These are phyloP conservation scores for Pseudopleuronectes americanus DNA, from an alignment of 2,797 vertebrate species.

Conservation along the genomic window DNA sequence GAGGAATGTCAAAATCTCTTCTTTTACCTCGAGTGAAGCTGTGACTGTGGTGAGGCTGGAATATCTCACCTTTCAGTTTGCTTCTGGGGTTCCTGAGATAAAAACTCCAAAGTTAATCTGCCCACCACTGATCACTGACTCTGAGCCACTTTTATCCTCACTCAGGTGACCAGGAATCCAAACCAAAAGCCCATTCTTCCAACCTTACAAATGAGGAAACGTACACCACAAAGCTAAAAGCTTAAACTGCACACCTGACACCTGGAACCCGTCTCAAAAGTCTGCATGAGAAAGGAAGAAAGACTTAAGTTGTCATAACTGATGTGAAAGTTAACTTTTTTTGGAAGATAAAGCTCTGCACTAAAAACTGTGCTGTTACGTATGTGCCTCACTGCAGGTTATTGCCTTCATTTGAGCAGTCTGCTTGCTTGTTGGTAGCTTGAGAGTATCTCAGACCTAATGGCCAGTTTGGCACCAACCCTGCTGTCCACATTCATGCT, in stretches of 20 bases:
- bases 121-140: conserved; percentile 65
- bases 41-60: conserved; percentile 38
- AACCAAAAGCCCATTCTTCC: conserved; percentile 53
- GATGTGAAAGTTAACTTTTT: conserved; percentile 30
- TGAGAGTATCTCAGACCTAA: conserved; percentile 28
- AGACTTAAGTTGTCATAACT: conserved; percentile 8
- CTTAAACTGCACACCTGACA: conserved; percentile 64
- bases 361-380: background rate
- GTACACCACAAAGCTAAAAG: conserved; percentile 58
- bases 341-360: conserved; percentile 9
- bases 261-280: conserved; percentile 36
- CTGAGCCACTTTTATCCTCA: conserved; percentile 70
- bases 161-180: conserved; percentile 63
- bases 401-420: conserved; percentile 33
- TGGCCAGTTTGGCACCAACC: conserved; percentile 51
- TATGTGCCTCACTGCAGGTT: conserved; percentile 2
- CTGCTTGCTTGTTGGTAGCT: conserved; percentile 22
- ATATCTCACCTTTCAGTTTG: conserved; percentile 48
- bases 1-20: conserved; percentile 45
- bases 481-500: conserved; percentile 46
- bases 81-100: conserved; percentile 67
- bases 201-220: conserved; percentile 46
- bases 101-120: conserved; percentile 68
- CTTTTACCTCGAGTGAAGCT: conserved; percentile 43
- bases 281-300: conserved; percentile 5